These are phyloP conservation scores for Diachasmimorpha longicaudata DNA, from an alignment of 1,140 invertebrate genomes.

Conservation along the genomic window DNA sequence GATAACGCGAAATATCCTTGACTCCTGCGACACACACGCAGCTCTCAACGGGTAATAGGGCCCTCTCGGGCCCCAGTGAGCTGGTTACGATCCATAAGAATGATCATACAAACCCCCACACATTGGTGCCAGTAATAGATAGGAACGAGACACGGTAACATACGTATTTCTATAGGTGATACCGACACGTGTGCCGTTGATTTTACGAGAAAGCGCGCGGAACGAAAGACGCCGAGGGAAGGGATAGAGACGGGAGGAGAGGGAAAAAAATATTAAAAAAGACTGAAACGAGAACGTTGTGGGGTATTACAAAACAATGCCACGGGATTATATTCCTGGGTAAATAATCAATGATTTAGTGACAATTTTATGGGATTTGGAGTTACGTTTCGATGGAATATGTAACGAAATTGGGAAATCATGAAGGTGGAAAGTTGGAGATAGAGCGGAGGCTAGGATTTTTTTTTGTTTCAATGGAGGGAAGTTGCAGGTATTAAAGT, in stretches of 20 bases:
- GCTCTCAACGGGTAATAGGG: constrained; percentile 2
- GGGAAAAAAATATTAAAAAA: not conserved
- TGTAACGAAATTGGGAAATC: not conserved
- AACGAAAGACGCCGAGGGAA: not conserved
- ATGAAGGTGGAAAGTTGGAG: too few species aligned
- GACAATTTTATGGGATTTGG: not conserved
- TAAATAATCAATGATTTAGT: constrained; percentile 16
- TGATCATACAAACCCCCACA: constrained; percentile 7
- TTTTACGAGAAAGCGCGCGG: constrained; percentile 25
- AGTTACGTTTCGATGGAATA: not conserved
- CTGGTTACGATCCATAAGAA: constrained; percentile 15
- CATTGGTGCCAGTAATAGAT: not conserved
- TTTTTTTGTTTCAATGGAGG: too few species aligned
- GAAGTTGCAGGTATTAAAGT: too few species aligned
- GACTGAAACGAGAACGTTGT: not conserved
- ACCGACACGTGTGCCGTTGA: constrained; percentile 20
- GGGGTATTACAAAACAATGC: constrained; percentile 25
- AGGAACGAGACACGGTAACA: not conserved
- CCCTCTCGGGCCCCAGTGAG: not conserved
- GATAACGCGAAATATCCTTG: constrained; percentile 48
- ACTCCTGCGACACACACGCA: constrained; percentile 33
- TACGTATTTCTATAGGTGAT: not conserved
- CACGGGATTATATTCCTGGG: constrained; percentile 1
- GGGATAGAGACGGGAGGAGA: not conserved
- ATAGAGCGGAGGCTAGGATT: too few species aligned